A percentile compares a stretch with the other conserved stretches of the same genome.
phyloP scores from a whole-genome alignment of 2,888 invertebrate species.

The Apodemia zela region DNA sequence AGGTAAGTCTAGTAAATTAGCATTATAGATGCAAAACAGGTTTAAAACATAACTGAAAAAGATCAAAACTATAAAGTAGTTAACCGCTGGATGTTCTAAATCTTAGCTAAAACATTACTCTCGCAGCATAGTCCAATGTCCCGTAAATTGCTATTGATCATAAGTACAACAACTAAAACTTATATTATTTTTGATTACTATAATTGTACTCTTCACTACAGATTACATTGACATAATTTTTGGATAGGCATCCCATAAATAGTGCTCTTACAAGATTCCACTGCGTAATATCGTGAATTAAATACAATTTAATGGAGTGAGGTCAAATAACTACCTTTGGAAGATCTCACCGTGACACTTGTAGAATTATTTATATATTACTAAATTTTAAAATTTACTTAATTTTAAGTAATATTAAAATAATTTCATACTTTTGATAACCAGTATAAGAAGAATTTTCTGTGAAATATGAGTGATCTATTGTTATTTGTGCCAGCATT shows the following conservation, averaged over 20 bases:
- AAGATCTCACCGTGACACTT: too few relatives aligned
- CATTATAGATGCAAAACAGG: too few relatives aligned
- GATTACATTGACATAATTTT: conserved; percentile 39
- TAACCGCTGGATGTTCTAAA: neutral
- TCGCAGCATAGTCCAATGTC: conserved; percentile 14
- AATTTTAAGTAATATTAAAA: too few relatives aligned
- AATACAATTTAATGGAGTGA: neutral
- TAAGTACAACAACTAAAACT: conserved; percentile 38
- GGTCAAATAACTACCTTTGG: too few relatives aligned
- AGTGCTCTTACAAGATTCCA: neutral
- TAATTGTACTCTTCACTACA: conserved; percentile 40
- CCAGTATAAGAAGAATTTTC: too few relatives aligned
- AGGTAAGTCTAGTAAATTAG: neutral
- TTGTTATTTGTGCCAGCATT: too few relatives aligned
- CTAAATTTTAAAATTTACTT: too few relatives aligned
- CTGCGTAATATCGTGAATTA: neutral
- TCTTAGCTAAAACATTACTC: neutral
- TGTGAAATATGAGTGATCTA: too few relatives aligned
- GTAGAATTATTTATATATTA: too few relatives aligned
- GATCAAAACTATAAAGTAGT: neutral
- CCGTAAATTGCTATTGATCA: conserved; percentile 18
- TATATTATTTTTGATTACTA: conserved; percentile 29
- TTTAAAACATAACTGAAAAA: neutral
- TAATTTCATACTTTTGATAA: too few relatives aligned
- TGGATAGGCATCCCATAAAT: conserved; percentile 44